Evolutionary conservation across 2,888 invertebrate species (phyloP), one percentile per base, ranked within the genome.

Genomic region (Opisthograptis luteolata): DNA sequence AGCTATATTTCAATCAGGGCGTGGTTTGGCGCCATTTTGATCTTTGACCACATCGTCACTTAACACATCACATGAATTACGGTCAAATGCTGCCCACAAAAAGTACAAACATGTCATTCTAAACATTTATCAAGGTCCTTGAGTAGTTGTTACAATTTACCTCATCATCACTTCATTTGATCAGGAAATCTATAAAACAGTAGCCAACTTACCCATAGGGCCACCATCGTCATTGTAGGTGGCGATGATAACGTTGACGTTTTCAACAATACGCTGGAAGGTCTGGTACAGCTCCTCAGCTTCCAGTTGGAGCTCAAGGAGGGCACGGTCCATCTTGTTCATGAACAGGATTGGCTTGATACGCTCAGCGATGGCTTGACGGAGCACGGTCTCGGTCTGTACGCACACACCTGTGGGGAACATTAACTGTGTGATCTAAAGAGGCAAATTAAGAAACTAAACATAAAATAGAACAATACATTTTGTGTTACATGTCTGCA

Each of bases 261-360:
- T 99, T 91, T 99, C 99, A 71, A 99, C 98, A 80, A 99, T 99
- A 92, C 99, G 96, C 91, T 98, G 98, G 95, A 99, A 99, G 73
- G 97, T 98, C 91, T 99, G 99, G 92, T 97, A 99, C 46, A 99
- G 93, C 81, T 98, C 98, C 89, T 99, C 99, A 61, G 96, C 94
- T 56, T 97, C 99, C 72, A 99, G 91, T 83, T 99, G 99, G 79
- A 99, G 92, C 89, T 99, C 99, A 25, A 99, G 92, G 53, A 99
- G 93, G 66, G 99, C 99, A 70, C 99, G 96, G 93, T 99, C 99
- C 99, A 99, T 99, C 92, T 99, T 99, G 96, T 99, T 99, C 99
- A 99, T 99, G 95, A 99, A 99, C 73, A 99, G 93, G 68, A 99
- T 97, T 47, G 99, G 99, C 95, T 99, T 99, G 78, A 99, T 99